Base-by-base conservation (phyloP, 2,888 invertebrate genomes). In the Eulithis prunata region DNA sequence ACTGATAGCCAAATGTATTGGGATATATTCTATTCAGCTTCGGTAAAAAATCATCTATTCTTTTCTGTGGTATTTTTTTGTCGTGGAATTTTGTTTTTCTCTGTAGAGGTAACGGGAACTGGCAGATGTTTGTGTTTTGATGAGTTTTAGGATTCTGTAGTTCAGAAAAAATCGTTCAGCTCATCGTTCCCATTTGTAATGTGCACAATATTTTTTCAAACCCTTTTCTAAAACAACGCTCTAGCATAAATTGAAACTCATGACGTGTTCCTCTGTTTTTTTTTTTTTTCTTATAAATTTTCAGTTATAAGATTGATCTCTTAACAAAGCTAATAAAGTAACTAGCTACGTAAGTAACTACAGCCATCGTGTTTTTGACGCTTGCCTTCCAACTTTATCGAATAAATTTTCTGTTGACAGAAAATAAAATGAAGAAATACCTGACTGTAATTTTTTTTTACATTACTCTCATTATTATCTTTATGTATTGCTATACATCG, bases 1-100 rank as follows among this genome's bases (percentile, higher is more conserved):
- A 90, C 80, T 85, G 88, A 90, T 90, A 84, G 77, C 77, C 75
- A 75, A 77, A 78, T 80, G 77, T 82, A 84, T 86, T 84, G 81
- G 79, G 80, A 80, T 76, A 75, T 79, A 74, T 80, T 80, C 74
- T 75, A 73, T 76, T 78, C 70, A 56, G 51, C 62, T 59, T 62
- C 55, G 57, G 62, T 70, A 59, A 67, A 72, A 71, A 61, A 66
- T 62, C 62, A 66, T 67, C 58, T 62, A 71, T 64, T 69, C 60
- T 63, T 62, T 57, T 58, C 13, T 55, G 61, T 59, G 64, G 63
- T 68, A 62, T 70, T 70, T 61, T 69, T 64, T 66, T 70, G 70
- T 66, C 57, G 57, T 55, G 61, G 57, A 49, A 63, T 73, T 72
- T 69, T 68, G 58, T 71, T 71, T 73, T 71, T 75, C 69, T 68